Evolutionary conservation across 2,888 invertebrate genomes (phyloP).

Genomic region (Poecilobothrus nobilitatus): DNA sequence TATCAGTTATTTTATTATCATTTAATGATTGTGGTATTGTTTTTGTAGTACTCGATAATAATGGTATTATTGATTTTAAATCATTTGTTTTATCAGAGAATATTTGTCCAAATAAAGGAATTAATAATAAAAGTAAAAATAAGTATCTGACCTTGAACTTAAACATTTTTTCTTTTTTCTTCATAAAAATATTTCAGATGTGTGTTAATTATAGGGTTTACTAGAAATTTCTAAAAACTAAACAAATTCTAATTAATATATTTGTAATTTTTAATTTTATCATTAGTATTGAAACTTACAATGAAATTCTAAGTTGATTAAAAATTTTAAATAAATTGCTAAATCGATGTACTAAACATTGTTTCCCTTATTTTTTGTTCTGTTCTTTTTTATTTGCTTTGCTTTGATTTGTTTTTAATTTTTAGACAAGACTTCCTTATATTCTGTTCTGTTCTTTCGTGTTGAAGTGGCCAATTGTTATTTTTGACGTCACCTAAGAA

Average conservation of each 20-base stretch:
- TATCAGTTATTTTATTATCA: neutral
- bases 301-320: neutral
- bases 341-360: neutral
- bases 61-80: neutral
- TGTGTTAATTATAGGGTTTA: too few species aligned
- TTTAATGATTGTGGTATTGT: neutral
- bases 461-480: too few species aligned
- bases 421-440: too few species aligned
- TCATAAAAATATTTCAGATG: neutral
- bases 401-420: too few species aligned
- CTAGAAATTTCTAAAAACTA: too few species aligned
- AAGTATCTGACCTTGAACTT: constrained; percentile 1
- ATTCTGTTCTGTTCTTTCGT: too few species aligned
- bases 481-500: too few species aligned
- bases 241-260: too few species aligned
- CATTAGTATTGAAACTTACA: neutral
- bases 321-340: neutral
- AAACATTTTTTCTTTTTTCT: constrained; percentile 1
- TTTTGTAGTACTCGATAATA: neutral
- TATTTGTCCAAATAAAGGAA: constrained; percentile 3
- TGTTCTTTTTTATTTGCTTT: too few species aligned
- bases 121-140: neutral
- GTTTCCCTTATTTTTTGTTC: too few species aligned
- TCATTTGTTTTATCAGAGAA: neutral
- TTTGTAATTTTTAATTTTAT: too few species aligned